Conservation (phyloP, 2,113 vertebrate genomes). For the Campylomormyrus numenius region DNA sequence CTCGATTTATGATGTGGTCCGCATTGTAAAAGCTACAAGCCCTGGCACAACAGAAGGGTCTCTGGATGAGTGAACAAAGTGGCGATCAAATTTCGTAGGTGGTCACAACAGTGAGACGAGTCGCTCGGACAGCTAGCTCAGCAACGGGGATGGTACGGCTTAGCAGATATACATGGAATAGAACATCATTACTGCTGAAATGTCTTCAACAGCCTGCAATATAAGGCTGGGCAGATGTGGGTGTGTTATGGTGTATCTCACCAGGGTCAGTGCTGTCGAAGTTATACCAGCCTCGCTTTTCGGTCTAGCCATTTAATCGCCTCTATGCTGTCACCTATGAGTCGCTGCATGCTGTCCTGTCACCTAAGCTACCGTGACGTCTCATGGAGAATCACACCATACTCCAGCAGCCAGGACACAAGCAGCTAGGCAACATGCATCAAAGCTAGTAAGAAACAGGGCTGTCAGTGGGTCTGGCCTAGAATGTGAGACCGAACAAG, state of each 20-base stretch:
- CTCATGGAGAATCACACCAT: neutral
- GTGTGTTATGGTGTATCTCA: neutral
- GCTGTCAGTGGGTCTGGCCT: neutral
- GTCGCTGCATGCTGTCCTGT: neutral
- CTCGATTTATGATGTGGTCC: too few relatives aligned
- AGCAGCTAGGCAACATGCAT: constrained; percentile 2
- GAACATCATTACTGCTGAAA: neutral
- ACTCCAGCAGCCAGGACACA: neutral
- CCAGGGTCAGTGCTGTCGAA: neutral
- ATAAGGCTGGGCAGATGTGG: neutral
- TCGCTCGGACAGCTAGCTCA: neutral
- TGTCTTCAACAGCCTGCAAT: neutral
- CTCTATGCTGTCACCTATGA: neutral
- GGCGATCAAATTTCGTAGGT: neutral
- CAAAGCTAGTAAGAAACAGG: neutral
- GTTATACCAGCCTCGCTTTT: neutral
- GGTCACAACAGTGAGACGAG: too few relatives aligned
- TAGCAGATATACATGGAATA: too few relatives aligned
- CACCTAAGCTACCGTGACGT: neutral
- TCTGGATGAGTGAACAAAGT: neutral
- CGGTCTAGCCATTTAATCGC: neutral
- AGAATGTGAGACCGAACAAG: neutral
- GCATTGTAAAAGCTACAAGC: neutral
- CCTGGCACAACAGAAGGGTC: neutral
- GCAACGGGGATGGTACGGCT: neutral